Conservation (phyloP, 2,797 vertebrate species). For the Netta rufina region DNA sequence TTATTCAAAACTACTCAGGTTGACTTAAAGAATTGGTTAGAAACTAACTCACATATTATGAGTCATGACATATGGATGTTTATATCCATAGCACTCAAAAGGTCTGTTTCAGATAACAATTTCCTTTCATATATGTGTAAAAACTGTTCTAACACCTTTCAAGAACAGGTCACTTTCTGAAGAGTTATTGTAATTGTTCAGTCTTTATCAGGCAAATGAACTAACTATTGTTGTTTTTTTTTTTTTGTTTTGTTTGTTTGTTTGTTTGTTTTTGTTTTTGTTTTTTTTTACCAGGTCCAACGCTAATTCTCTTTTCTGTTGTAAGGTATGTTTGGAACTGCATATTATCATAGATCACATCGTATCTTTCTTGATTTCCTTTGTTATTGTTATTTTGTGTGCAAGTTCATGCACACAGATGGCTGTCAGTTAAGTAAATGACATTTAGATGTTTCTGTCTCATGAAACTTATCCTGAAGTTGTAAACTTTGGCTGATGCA, state of each 20-base stretch:
- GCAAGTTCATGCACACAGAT: neutral
- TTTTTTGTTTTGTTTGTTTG: too few species aligned
- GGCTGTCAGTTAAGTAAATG: neutral
- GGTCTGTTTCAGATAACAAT: neutral
- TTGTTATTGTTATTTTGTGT: neutral
- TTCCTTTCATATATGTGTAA: neutral
- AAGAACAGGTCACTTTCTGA: neutral
- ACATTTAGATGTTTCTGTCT: neutral
- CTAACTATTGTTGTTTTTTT: too few species aligned
- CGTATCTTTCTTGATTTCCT: neutral
- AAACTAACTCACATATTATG: neutral
- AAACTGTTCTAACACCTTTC: neutral
- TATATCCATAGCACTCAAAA: neutral
- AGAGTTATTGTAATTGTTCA: neutral
- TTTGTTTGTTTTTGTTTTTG: neutral
- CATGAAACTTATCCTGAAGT: neutral
- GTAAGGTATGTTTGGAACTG: neutral
- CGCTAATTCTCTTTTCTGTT: neutral
- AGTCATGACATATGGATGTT: neutral
- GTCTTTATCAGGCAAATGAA: neutral
- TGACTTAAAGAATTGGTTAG: neutral
- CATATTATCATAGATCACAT: neutral
- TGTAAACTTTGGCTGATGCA: slow-evolving; percentile 15
- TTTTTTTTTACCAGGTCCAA: neutral
- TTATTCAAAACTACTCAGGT: neutral